Conservation (phyloP, 2,113 vertebrate genomes). For the Theristicus caerulescens region DNA sequence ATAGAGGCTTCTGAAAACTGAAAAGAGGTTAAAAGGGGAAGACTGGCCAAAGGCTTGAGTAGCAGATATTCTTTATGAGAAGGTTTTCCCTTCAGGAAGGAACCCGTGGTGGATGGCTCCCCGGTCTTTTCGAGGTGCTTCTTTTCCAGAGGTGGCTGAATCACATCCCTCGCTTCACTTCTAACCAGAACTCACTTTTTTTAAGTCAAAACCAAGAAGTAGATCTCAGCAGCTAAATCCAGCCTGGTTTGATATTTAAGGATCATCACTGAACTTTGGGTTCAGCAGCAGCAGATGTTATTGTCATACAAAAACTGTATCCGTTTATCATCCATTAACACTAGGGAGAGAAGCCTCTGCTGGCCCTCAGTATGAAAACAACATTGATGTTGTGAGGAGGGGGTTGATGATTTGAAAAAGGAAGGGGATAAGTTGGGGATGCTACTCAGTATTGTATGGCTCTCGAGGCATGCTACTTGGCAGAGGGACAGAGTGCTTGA, state of each 20-base stretch:
- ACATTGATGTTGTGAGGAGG: fast-evolving
- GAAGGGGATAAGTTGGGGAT: too few species aligned
- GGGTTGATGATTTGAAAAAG: background rate
- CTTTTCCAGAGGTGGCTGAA: background rate
- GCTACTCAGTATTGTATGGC: background rate
- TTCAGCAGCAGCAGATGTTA: background rate
- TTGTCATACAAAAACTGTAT: background rate
- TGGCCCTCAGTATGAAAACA: background rate
- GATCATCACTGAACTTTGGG: background rate
- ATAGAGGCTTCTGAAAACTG: background rate
- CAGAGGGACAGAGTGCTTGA: background rate
- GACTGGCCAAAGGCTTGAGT: background rate
- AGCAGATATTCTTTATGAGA: background rate
- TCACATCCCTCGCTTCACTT: background rate
- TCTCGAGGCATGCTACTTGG: background rate
- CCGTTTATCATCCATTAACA: background rate
- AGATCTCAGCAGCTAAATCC: background rate
- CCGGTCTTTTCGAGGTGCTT: background rate
- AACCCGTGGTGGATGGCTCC: background rate
- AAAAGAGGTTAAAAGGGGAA: background rate
- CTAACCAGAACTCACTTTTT: background rate
- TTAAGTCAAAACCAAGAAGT: background rate
- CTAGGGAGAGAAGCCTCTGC: background rate
- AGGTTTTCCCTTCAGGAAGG: background rate
- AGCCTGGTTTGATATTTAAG: background rate